These are phyloP conservation scores for Chrosomus eos DNA, from an alignment of 2,797 vertebrate genomes.

Conservation along the genomic window DNA sequence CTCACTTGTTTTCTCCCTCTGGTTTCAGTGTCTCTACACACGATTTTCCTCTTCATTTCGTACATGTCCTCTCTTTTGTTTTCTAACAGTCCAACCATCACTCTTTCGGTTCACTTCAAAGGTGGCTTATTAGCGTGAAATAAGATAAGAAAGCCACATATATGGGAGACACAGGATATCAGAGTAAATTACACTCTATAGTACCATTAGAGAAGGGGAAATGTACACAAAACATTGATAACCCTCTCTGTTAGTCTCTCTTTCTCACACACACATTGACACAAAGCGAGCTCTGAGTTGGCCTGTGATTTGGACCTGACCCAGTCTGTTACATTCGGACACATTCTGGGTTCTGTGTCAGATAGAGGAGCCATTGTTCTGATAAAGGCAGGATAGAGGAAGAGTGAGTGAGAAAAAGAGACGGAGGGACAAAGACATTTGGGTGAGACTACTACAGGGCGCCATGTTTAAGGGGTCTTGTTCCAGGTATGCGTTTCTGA, in stretches of 20 bases:
- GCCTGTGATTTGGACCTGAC: constrained; percentile 62
- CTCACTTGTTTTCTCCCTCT: constrained; percentile 1
- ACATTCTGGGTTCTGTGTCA: constrained; percentile 76
- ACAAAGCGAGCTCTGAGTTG: constrained; percentile 75
- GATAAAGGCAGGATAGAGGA: constrained; percentile 68
- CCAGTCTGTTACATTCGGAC: constrained; percentile 77
- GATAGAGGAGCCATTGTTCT: constrained; percentile 61
- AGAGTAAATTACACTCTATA: constrained; percentile 7
- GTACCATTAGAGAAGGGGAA: constrained; percentile 2
- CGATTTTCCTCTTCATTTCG: not conserved
- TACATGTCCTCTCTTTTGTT: constrained; percentile 26
- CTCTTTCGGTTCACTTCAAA: not conserved
- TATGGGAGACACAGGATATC: not conserved
- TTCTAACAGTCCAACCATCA: constrained; percentile 42
- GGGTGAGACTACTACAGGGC: constrained; percentile 41
- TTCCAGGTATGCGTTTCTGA: constrained; percentile 37
- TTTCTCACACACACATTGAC: constrained; percentile 43
- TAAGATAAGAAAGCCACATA: not conserved
- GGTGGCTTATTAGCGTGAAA: constrained; percentile 18
- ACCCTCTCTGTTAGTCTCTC: not conserved
- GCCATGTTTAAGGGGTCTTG: constrained; percentile 64
- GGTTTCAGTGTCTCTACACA: constrained; percentile 4
- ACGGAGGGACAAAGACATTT: not conserved
- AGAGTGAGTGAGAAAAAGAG: constrained; percentile 9
- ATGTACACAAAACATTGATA: constrained; percentile 12